A percentile compares a stretch with the other conserved stretches of the same genome.
Conservation (phyloP, 1,140 invertebrate genomes). For the Bombus difficillimus region DNA sequence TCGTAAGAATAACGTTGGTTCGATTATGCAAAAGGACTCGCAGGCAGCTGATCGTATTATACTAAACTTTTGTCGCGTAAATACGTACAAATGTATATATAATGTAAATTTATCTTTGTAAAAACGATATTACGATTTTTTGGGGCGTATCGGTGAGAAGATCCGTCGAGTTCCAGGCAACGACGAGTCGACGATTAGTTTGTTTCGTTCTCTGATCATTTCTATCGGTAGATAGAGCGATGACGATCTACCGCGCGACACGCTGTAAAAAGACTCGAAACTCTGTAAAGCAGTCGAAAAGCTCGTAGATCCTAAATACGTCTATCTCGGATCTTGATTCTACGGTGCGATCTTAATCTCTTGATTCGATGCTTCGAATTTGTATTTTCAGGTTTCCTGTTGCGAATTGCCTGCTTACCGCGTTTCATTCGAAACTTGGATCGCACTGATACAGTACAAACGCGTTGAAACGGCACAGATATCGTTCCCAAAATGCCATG, state of each 20-base stretch:
- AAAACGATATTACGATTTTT: neutral
- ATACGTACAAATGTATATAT: neutral
- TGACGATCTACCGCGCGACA: neutral
- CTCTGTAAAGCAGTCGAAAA: conserved; percentile 45
- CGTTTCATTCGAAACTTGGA: neutral
- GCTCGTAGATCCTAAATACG: neutral
- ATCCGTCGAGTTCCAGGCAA: conserved; percentile 14
- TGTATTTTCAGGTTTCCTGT: no score
- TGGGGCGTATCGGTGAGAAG: neutral
- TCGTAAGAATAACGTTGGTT: neutral
- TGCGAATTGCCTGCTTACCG: no score
- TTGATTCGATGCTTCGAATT: neutral
- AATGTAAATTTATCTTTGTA: neutral
- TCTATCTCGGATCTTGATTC: neutral
- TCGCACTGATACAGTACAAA: neutral
- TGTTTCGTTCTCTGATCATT: neutral
- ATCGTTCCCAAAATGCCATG: neutral
- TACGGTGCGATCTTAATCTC: neutral
- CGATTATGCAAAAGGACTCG: neutral
- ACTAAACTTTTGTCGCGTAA: neutral
- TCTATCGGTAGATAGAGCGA: neutral
- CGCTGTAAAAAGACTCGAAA: conserved; percentile 45
- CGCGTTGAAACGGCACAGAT: neutral
- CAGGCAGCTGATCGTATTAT: neutral
- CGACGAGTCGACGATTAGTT: neutral